A percentile compares a stretch with the other conserved stretches of the same genome.
Evolutionary conservation across 2,797 vertebrate species (phyloP).

Genomic region (Sebastes alutus): DNA sequence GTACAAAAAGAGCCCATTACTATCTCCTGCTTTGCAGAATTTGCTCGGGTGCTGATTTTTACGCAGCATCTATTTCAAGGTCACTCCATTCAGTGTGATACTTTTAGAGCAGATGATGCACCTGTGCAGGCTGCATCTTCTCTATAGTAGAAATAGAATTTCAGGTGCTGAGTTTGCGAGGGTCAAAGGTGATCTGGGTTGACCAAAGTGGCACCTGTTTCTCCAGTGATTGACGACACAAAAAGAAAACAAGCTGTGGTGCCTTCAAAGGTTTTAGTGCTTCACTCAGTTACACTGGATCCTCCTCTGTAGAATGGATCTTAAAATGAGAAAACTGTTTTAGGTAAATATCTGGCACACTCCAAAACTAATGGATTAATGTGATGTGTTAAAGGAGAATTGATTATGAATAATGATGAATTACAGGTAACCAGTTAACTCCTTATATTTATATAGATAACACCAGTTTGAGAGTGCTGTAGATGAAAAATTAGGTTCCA

Average conservation of each 20-base stretch:
- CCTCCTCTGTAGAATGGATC: background rate
- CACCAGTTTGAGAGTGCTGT: background rate
- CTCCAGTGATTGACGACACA: slow-evolving; percentile 15
- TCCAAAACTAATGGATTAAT: background rate
- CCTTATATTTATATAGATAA: background rate
- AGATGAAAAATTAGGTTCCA: background rate
- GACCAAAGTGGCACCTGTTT: slow-evolving; percentile 20
- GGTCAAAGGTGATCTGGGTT: background rate
- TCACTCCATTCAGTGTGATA: background rate
- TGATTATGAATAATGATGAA: background rate
- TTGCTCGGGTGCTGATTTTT: background rate
- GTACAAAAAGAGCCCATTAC: too few relatives aligned
- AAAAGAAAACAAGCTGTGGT: slow-evolving; percentile 1
- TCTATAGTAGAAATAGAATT: too few relatives aligned
- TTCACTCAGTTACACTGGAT: background rate
- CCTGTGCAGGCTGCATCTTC: background rate
- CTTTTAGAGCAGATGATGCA: background rate
- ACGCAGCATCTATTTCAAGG: background rate
- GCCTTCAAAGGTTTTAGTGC: background rate
- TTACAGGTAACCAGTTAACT: background rate
- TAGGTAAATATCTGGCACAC: background rate
- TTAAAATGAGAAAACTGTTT: background rate
- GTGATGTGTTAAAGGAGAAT: background rate
- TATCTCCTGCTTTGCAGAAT: background rate
- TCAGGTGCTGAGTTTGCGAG: background rate